Conservation (phyloP, 2,113 vertebrate genomes). For the Cepphus grylle region DNA sequence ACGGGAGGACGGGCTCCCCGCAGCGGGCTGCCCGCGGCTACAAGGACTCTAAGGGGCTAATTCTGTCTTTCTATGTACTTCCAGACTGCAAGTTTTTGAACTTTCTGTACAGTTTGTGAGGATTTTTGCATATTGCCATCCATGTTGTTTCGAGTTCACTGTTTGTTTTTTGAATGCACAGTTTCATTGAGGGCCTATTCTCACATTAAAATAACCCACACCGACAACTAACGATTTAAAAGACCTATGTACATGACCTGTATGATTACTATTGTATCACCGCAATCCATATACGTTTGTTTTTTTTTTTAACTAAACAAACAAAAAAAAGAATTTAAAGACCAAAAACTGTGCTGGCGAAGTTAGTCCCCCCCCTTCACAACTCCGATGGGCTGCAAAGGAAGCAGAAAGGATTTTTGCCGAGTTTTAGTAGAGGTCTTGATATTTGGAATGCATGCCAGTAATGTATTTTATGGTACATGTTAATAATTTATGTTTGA, state of each 20-base stretch:
- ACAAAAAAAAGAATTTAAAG: slow-evolving; percentile 73
- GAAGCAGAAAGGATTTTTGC: slow-evolving; percentile 62
- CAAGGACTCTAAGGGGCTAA: slow-evolving; percentile 69
- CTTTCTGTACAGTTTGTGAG: slow-evolving; percentile 85
- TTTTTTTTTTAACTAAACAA: slow-evolving; percentile 69
- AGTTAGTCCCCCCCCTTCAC: slow-evolving; percentile 40
- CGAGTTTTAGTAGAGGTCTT: slow-evolving; percentile 72
- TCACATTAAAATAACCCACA: not conserved
- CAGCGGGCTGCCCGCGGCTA: slow-evolving; percentile 5
- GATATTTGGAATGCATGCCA: slow-evolving; percentile 81
- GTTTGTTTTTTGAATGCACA: slow-evolving; percentile 78
- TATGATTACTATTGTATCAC: slow-evolving; percentile 59
- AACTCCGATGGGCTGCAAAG: slow-evolving; percentile 50
- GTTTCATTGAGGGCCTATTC: slow-evolving; percentile 77
- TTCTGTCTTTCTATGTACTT: slow-evolving; percentile 83
- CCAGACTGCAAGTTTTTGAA: slow-evolving; percentile 85
- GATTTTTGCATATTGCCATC: slow-evolving; percentile 78
- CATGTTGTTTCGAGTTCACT: slow-evolving; percentile 66
- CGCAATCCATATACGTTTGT: slow-evolving; percentile 64
- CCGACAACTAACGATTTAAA: slow-evolving; percentile 15
- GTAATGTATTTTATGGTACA: slow-evolving; percentile 80
- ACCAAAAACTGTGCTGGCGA: slow-evolving; percentile 84
- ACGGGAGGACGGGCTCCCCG: slow-evolving; percentile 42
- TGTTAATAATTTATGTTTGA: slow-evolving; percentile 76
- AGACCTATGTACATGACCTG: slow-evolving; percentile 51